These are phyloP conservation scores for Calyptomena viridis DNA, from an alignment of 2,113 vertebrate species.

Conservation along the genomic window DNA sequence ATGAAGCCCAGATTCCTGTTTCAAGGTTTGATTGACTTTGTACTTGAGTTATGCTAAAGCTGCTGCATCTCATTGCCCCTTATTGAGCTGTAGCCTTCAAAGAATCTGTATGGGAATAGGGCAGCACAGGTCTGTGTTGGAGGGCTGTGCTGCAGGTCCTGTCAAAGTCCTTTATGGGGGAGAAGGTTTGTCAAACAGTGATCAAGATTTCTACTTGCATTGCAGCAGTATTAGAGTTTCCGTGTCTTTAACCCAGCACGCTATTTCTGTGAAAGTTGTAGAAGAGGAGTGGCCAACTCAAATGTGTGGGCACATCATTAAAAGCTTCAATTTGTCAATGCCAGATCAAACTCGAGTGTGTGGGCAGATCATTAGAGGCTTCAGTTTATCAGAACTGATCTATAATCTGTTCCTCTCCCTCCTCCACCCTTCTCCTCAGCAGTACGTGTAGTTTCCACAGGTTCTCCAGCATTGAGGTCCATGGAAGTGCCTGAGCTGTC, in stretches of 20 bases:
- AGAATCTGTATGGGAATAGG: background rate
- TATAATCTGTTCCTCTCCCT: slow-evolving; percentile 22
- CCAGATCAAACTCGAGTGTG: slow-evolving; percentile 54
- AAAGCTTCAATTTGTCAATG: slow-evolving; percentile 67
- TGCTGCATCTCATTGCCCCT: slow-evolving; percentile 9
- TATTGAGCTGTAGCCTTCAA: background rate
- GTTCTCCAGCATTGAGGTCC: background rate
- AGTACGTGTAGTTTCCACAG: background rate
- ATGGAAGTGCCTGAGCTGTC: background rate
- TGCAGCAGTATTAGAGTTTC: background rate
- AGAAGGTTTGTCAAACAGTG: background rate
- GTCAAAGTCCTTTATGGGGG: background rate
- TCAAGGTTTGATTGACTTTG: slow-evolving; percentile 55
- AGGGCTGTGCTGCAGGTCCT: background rate
- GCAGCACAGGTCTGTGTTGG: background rate
- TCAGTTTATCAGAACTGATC: slow-evolving; percentile 50
- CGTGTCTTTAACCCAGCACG: background rate
- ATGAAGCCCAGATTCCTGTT: slow-evolving; percentile 52
- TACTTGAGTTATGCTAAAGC: background rate
- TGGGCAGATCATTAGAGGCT: slow-evolving; percentile 66
- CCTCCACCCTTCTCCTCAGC: slow-evolving; percentile 19
- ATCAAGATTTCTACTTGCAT: background rate
- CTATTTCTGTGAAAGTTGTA: slow-evolving; percentile 42
- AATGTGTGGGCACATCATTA: slow-evolving; percentile 54
- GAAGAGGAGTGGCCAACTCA: slow-evolving; percentile 50